phyloP scores from a whole-genome alignment of 2,888 invertebrate genomes.

The Macropis europaea region DNA sequence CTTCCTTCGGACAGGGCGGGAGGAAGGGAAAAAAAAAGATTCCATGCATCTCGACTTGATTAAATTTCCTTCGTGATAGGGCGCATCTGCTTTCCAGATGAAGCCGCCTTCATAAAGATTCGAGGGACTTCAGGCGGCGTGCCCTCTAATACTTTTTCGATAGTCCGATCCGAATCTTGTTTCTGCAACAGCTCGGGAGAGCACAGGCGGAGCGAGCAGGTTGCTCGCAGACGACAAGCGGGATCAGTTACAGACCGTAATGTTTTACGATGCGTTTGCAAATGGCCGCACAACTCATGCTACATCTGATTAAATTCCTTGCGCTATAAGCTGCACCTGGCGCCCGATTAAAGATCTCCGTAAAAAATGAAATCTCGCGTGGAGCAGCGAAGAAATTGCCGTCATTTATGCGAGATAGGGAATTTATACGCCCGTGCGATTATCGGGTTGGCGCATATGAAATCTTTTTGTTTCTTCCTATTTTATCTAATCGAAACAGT shows the following conservation, averaged over 20 bases:
- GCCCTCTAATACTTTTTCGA: slow-evolving; percentile 21
- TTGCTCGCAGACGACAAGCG: too few species aligned
- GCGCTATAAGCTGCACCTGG: slow-evolving; percentile 3
- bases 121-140: neutral
- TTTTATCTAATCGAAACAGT: too few species aligned
- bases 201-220: too few species aligned
- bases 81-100: slow-evolving; percentile 41
- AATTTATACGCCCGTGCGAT: too few species aligned
- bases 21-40: slow-evolving; percentile 15
- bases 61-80: slow-evolving; percentile 50
- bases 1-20: too few species aligned
- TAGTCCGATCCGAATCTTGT: slow-evolving; percentile 6
- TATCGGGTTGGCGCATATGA: too few species aligned
- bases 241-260: slow-evolving; percentile 18
- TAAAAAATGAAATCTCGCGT: slow-evolving; percentile 12
- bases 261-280: neutral
- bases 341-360: neutral
- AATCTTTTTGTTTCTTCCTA: too few species aligned
- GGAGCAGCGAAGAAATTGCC: neutral
- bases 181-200: neutral
- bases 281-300: neutral
- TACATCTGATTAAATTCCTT: slow-evolving; percentile 8
- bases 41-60: slow-evolving; percentile 32
- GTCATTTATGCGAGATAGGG: neutral
- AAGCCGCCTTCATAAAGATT: slow-evolving; percentile 31